Evolutionary conservation across 2,113 vertebrate genomes (phyloP).

Genomic region (Clupea harengus): DNA sequence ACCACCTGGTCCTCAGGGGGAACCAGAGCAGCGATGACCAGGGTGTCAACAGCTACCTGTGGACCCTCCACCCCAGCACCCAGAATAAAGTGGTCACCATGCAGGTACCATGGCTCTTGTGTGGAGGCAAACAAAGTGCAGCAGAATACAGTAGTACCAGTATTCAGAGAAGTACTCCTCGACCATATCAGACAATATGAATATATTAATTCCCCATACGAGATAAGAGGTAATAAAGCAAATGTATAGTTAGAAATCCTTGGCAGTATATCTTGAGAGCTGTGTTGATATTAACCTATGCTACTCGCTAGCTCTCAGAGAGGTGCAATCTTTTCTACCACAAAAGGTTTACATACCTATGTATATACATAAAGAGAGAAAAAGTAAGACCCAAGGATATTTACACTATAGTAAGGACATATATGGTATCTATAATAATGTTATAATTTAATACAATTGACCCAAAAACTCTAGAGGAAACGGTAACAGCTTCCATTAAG

Average conservation of each 20-base stretch:
- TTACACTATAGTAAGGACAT: too few species aligned
- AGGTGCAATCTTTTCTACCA: background rate
- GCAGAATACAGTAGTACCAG: background rate
- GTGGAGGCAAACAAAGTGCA: background rate
- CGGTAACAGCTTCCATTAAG: too few species aligned
- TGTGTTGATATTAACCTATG: background rate
- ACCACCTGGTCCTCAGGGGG: conserved; percentile 71
- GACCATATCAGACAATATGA: too few species aligned
- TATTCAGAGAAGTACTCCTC: too few species aligned
- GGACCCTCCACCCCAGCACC: conserved; percentile 72
- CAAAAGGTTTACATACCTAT: background rate
- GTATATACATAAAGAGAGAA: background rate
- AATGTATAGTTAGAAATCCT: background rate
- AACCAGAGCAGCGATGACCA: conserved; percentile 78
- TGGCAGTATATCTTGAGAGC: background rate
- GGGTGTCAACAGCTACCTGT: conserved; percentile 72
- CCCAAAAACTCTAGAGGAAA: too few species aligned
- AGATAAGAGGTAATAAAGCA: background rate
- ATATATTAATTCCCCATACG: too few species aligned
- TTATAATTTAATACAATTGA: too few species aligned
- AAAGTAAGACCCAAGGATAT: background rate
- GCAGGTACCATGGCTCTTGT: conserved; percentile 59
- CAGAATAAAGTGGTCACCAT: conserved; percentile 68
- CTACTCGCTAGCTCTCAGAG: background rate
- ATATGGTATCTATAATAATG: too few species aligned